phyloP scores from a whole-genome alignment of 2,888 invertebrate species.

The Euphydryas editha region DNA sequence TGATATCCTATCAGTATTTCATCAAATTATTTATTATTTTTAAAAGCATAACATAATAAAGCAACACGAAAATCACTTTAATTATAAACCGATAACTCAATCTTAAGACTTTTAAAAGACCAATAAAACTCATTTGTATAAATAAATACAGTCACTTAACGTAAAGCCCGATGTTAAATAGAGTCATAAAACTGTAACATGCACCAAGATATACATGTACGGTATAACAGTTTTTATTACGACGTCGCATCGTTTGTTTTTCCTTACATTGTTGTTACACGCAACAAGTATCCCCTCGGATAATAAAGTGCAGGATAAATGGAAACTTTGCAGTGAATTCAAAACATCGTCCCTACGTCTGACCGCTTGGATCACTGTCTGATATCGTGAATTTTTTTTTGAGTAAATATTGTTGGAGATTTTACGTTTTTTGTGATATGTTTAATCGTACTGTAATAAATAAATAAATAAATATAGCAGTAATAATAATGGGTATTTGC shows the following conservation, averaged over 20 bases:
- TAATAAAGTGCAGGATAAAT: slow-evolving; percentile 44
- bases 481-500: no score
- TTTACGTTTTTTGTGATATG: no score
- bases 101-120: not conserved
- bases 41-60: no score
- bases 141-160: not conserved
- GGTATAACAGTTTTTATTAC: slow-evolving; percentile 45
- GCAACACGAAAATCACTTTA: no score
- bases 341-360: slow-evolving; percentile 27
- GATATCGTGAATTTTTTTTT: no score
- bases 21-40: no score
- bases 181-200: slow-evolving; percentile 8
- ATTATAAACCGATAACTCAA: no score
- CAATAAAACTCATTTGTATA: not conserved
- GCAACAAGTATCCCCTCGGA: slow-evolving; percentile 42
- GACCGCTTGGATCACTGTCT: slow-evolving; percentile 9
- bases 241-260: slow-evolving; percentile 40
- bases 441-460: no score
- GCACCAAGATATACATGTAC: slow-evolving; percentile 9
- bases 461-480: no score
- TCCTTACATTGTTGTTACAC: slow-evolving; percentile 36
- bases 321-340: slow-evolving; percentile 39
- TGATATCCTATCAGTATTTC: no score
- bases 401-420: no score
- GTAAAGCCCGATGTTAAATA: slow-evolving; percentile 2